Percentiles rank a stretch among this genome's conserved stretches.
Evolutionary conservation across 2,797 vertebrate genomes (phyloP).

Genomic region (Chloroceryle amazona): DNA sequence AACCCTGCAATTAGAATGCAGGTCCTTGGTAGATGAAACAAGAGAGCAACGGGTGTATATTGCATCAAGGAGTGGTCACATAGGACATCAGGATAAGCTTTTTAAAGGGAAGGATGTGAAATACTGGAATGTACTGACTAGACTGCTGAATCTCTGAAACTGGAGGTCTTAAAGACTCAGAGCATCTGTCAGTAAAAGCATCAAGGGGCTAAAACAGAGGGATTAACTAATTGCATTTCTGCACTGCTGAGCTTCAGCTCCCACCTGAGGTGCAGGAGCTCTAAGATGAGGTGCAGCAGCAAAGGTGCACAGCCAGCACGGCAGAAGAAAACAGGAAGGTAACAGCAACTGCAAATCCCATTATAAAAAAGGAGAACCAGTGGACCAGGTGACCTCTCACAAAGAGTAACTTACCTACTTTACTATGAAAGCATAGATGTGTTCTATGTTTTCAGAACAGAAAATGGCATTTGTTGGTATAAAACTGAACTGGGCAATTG

Average conservation of each 20-base stretch:
- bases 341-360: neutral
- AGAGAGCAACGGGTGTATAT: neutral
- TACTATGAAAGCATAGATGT: neutral
- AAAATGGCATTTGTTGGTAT: neutral
- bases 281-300: neutral
- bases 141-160: neutral
- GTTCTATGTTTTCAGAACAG: neutral
- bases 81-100: neutral
- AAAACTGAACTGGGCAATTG: neutral
- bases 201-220: neutral
- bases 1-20: neutral
- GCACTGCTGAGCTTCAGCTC: neutral
- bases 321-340: neutral
- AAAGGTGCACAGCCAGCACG: rapidly evolving
- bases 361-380: neutral
- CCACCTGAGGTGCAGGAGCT: neutral
- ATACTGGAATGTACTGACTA: neutral
- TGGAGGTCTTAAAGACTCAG: neutral
- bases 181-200: neutral
- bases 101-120: neutral
- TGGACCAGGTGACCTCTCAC: neutral
- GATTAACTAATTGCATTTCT: neutral
- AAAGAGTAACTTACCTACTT: neutral
- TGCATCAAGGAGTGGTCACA: neutral
- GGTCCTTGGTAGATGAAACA: neutral